Base-by-base conservation (phyloP, 1,140 invertebrate species). In the Drosophila lowei region DNA sequence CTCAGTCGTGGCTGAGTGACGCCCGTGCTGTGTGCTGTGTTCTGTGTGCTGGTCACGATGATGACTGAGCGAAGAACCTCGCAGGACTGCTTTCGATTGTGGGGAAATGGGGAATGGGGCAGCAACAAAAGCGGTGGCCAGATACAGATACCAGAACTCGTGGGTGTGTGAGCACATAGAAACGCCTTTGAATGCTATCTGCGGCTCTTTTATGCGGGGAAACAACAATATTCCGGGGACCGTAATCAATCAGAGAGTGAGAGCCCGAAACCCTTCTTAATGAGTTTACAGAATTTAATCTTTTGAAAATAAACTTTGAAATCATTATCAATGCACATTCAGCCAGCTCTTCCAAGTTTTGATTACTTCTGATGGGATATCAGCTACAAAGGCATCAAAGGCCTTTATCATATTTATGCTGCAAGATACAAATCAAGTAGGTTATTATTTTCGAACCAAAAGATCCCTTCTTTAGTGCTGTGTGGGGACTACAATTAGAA, bases 1-100 rank as follows among this genome's bases (percentile, higher is more conserved):
- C 56, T 86, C 81, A 85, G 81, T 85, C 81, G 81, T 62, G 65
- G 81, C 81, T 81, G 81, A 86, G 47, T 85, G 77, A 64, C 80
- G 81, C 68, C 61, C 47, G 48, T 21, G 55, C 47, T 28, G 46
- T 5, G 23, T 5, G 5, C 3, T 23, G 23, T 23, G 23, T 6
- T 42, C 49, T 43, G 41, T 13, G 18, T 68, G 65, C 63, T 71
- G 68, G 68, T 72, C 70, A 72, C 41, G 70, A 62, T 50, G 48
- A 62, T 68, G 65, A 68, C 63, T 67, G 49, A 28, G n/a, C 50
- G 34, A 25, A 25, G 55, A 58, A 41, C 23, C 54, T 25, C 42
- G 18, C 42, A 59, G 65, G 50, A 68, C 42, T 44, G 65, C 67
- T 68, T 42, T 49, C 9, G 23, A 21, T 21, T 16, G 28, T 23